Evolutionary conservation across 2,888 invertebrate species (phyloP).

Genomic region (Papilio demoleus): DNA sequence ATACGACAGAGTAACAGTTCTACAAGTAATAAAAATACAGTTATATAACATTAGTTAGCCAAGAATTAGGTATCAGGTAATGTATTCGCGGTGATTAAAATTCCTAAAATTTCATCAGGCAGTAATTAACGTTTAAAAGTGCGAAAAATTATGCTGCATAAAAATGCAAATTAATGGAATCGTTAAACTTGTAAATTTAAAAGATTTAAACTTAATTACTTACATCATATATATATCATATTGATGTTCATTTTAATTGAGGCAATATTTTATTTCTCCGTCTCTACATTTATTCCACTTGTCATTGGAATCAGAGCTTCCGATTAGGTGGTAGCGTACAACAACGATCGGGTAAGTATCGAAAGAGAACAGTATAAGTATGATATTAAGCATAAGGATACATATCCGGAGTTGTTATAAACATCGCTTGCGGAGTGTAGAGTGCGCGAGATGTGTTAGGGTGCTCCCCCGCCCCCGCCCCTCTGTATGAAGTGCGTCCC

Average conservation of each 20-base stretch:
- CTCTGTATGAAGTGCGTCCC: conserved; percentile 60
- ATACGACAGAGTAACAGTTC: background rate
- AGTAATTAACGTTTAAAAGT: background rate
- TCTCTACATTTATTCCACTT: background rate
- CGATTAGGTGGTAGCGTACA: background rate
- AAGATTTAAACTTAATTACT: background rate
- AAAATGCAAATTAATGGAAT: background rate
- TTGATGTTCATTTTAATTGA: background rate
- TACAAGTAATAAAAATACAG: background rate
- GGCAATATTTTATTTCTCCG: background rate
- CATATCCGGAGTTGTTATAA: conserved; percentile 55
- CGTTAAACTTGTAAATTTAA: background rate
- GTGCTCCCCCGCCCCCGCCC: conserved; percentile 45
- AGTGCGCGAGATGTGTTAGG: conserved; percentile 43
- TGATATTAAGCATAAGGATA: conserved; percentile 48
- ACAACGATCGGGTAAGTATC: conserved; percentile 32
- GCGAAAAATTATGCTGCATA: background rate
- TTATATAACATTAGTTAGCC: background rate
- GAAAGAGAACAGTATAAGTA: conserved; percentile 41
- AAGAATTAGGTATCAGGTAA: background rate
- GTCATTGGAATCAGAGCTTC: background rate
- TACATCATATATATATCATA: background rate
- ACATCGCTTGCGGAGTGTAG: conserved; percentile 42
- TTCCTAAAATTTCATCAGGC: background rate
- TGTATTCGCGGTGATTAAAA: background rate